These are phyloP conservation scores for Phoxinus dragarum DNA, from an alignment of 2,797 vertebrate genomes.

Conservation along the genomic window DNA sequence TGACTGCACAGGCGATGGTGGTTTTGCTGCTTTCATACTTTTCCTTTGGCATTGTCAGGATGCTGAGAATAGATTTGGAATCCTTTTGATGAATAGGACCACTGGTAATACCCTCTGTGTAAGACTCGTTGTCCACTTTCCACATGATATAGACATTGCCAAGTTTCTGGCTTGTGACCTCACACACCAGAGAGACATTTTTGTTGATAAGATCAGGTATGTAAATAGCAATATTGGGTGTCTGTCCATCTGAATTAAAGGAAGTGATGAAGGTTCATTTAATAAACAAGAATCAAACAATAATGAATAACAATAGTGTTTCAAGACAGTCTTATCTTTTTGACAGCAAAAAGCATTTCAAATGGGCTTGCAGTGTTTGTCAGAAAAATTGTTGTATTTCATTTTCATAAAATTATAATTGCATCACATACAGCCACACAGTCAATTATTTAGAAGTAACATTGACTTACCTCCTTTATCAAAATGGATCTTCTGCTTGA, in stretches of 20 bases:
- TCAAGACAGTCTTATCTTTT: background rate
- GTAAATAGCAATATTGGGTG: background rate
- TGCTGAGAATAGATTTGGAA: slow-evolving; percentile 1
- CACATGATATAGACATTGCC: slow-evolving; percentile 36
- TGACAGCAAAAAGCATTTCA: background rate
- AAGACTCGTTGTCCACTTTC: fast-evolving
- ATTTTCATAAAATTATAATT: too few relatives aligned
- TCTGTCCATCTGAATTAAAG: background rate
- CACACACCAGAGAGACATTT: background rate
- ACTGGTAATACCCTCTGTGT: background rate
- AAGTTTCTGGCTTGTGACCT: slow-evolving; percentile 6
- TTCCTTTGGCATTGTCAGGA: background rate
- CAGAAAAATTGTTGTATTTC: background rate
- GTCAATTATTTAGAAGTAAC: background rate
- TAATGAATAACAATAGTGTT: too few relatives aligned
- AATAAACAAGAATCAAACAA: background rate
- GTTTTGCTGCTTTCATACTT: fast-evolving
- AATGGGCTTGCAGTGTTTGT: background rate
- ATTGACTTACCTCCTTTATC: slow-evolving; percentile 20
- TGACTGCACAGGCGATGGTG: background rate
- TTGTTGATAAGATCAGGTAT: fast-evolving
- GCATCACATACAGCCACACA: background rate
- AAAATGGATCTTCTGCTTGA: background rate
- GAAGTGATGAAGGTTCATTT: background rate
- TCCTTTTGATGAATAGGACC: background rate